Conservation (phyloP, 2,113 vertebrate genomes). For the Aspidoscelis tigris region DNA sequence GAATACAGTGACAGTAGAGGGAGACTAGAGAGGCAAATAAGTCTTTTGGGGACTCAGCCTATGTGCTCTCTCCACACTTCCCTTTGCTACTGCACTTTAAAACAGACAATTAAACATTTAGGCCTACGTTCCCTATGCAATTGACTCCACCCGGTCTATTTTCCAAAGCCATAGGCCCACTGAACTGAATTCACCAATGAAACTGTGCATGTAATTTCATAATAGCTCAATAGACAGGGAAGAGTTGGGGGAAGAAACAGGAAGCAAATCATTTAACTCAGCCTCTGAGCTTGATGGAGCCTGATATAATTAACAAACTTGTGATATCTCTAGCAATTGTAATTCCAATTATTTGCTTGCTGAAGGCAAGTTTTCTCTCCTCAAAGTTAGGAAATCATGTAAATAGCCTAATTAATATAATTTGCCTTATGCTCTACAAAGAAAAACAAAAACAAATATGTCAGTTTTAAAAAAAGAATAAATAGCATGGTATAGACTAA, state of each 20-base stretch:
- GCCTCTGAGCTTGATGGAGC: slow-evolving; percentile 77
- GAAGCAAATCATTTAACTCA: slow-evolving; percentile 70
- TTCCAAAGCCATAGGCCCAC: slow-evolving; percentile 47
- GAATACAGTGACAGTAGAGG: too few relatives aligned
- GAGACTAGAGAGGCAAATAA: too few relatives aligned
- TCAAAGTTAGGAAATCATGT: slow-evolving; percentile 82
- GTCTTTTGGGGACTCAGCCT: neutral
- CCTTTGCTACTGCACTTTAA: slow-evolving; percentile 27
- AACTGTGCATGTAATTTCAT: slow-evolving; percentile 46
- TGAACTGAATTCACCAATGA: slow-evolving; percentile 58
- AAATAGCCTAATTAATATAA: slow-evolving; percentile 87
- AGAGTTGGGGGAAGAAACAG: slow-evolving; percentile 20
- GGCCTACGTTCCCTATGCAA: slow-evolving; percentile 42
- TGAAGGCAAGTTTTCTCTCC: slow-evolving; percentile 79
- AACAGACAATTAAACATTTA: slow-evolving; percentile 42
- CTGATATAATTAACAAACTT: slow-evolving; percentile 82
- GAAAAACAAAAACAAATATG: slow-evolving; percentile 83
- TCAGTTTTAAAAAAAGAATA: slow-evolving; percentile 72
- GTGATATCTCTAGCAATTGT: slow-evolving; percentile 80
- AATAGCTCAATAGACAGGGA: slow-evolving; percentile 54
- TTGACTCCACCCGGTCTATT: slow-evolving; percentile 46
- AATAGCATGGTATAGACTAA: slow-evolving; percentile 70
- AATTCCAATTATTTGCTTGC: slow-evolving; percentile 84
- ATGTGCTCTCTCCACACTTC: slow-evolving; percentile 4
- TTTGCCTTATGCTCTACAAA: slow-evolving; percentile 78